Base-by-base conservation (phyloP, 1,140 invertebrate species). In the Lepidurus apus region DNA sequence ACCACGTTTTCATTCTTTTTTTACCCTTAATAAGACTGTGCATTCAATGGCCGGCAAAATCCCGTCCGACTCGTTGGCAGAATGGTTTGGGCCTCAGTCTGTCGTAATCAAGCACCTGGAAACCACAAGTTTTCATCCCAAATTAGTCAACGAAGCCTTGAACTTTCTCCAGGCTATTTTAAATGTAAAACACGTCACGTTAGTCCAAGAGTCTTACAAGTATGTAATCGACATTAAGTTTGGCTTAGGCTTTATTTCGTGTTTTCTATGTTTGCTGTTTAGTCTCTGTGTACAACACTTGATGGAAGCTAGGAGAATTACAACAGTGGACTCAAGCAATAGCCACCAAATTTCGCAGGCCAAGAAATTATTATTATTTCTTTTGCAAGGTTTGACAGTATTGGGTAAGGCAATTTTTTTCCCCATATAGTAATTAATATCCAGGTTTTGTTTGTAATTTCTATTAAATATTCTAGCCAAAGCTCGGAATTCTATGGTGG, bases 401-500 rank as follows among this genome's bases (percentile, higher is more conserved):
- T 21, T 65, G 34, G 34, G 34, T 34, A 34, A 34, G 34, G 34
- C 2, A 2, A 34, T 34, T 34, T 34, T 34, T 34, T 34, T 3
- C 4, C 34, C 34, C 34, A 34, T 34, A 34, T 34, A 34, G 3
- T 34, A 34, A 2, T 34, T 34, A 3, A 34, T 34, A 34, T 34
- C 34, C 34, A 34, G 34, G 34, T 34, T 34, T 34, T 34, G 34
- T 34, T 34, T 2, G 34, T 34, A 34, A 34, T 34, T 34, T 34
- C 34, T 34, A 34, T 34, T 34, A 2, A 3, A 34, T 34, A 4
- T 34, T 34, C 3, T 34, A 7, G 53, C 53, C 13, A 65, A 65
- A 65, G 13, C 53, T 42, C 76, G 44, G 21, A 77, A 17, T 7
- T 77, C 24, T 43, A 77, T 53, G 76, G 76, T 8, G 65, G 43